Evolutionary conservation across 2,113 vertebrate genomes (phyloP), one percentile per base, ranked within the genome.

Genomic region (Heterotis niloticus): DNA sequence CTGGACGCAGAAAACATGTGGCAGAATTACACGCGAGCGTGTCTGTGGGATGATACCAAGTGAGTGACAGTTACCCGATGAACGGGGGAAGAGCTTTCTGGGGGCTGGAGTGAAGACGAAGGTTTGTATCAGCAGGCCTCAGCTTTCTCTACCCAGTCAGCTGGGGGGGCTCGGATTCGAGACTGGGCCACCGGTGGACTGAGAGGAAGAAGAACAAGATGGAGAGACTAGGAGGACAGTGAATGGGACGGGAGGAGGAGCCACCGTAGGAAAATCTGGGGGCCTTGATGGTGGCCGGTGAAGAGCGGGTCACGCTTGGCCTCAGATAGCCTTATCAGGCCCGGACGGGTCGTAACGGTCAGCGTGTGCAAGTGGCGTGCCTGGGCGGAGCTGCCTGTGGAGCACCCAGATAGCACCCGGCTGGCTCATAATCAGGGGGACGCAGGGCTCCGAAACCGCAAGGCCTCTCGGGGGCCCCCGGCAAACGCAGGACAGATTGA

Each of bases 291-390:
- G 81, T 81, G 83, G 76, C 79, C 81, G 62, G 87, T 81, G 20
- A 0, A 4, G 82, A 83, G 23, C 0, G 5, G 65, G 75, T 79
- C 81, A 75, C 88, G 89, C 87, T 88, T 93, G 82, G 82, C 82
- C 54, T 85, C 71, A 87, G 95, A 96, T 96, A 96, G 93, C 83
- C 91, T 96, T 98, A 98, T 98, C 96, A 92, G 72, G 79, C 60
- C 13, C 69, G 80, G 84, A 83, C 87, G 87, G 94, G 86, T 92
- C 89, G 89, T 89, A 95, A 97, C 96, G 89, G 96, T 90, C 89
- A 82, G 88, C 83, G 0, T 0, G 83, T 82, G 29, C 52, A 82
- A 82, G 83, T 69, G 44, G 73, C 54, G 56, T 68, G 64, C 65
- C 80, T 80, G 88, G 90, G 90, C 83, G 90, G 89, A 88, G 86